Percentiles rank a stretch among this genome's conserved stretches.
Conservation (phyloP, 2,113 vertebrate species). For the Carollia perspicillata region DNA sequence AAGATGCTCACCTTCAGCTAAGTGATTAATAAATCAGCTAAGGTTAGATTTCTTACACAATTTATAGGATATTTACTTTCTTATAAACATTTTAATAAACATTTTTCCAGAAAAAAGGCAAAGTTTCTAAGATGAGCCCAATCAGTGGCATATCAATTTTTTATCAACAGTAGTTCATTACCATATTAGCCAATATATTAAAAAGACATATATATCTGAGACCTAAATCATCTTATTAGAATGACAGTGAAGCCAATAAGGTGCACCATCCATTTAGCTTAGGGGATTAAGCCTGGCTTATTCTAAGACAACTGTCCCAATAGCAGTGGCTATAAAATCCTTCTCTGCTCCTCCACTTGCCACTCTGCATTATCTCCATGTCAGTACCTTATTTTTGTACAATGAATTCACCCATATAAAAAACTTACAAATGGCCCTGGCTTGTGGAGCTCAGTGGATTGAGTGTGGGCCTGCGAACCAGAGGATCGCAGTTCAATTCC, state of each 20-base stretch:
- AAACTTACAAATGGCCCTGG: conserved; percentile 42
- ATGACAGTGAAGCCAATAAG: conserved; percentile 68
- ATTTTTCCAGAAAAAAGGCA: conserved; percentile 22
- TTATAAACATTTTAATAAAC: neutral
- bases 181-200: conserved; percentile 46
- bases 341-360: neutral
- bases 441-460: too few relatives aligned
- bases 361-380: neutral
- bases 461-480: too few relatives aligned
- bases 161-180: conserved; percentile 26
- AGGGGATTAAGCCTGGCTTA: conserved; percentile 57
- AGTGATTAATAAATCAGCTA: too few relatives aligned
- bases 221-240: conserved; percentile 60
- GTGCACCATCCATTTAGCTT: neutral
- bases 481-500: too few relatives aligned
- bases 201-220: conserved; percentile 63
- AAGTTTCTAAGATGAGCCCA: neutral
- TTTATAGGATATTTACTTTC: neutral
- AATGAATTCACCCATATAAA: neutral
- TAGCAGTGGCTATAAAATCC: conserved; percentile 38
- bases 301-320: conserved; percentile 56
- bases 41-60: neutral
- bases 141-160: neutral
- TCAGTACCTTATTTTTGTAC: conserved; percentile 10
- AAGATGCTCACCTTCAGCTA: neutral